Base-by-base conservation (phyloP, 2,888 invertebrate genomes). In the Yponomeuta evonymella region DNA sequence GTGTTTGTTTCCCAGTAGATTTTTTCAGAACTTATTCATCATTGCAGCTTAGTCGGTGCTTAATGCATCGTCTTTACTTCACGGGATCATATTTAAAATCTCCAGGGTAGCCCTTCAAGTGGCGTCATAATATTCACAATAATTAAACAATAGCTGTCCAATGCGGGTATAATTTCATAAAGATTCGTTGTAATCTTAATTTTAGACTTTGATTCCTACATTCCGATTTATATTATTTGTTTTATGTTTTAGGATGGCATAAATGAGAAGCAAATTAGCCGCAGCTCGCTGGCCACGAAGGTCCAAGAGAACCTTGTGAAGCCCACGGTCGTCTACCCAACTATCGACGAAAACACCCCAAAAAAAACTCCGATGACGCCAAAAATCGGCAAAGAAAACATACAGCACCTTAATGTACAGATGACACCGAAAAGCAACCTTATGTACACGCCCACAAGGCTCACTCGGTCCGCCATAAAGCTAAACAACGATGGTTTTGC, bases 201-300 rank as follows among this genome's bases (percentile, higher is more conserved):
- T 12, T 12, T 43, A 12, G 51, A 12, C 51, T 15, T 3, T 1
- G 15, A 15, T 58, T 15, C 51, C 2, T 58, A 33, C 23, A 62
- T 70, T 70, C 69, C 29, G 71, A 58, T 62, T 63, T 69, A 11
- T 69, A 36, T 8, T 64, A 70, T 36, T 70, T 43, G 73, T 73
- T 71, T 72, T 70, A 33, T 78, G 70, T 89, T 88, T 23, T 88
- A 94, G 89, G 92, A 93, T 62, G 84, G 88, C 73, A 87, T 94
- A 67, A 87, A 91, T 71, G 87, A 92, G 58, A 88, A 90, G 58
- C 85, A 89, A 70, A 91, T 93, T 73, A 81, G 93, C 43, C 91
- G 94, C 72, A 94, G 94, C 74, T 94, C 94, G 0, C 83, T 94
- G 81, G 85, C 79, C 64, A 78, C 73, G 9, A 89, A 76, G 76